Base-by-base conservation (phyloP, 2,113 vertebrate genomes). In the Eulemur rufifrons region DNA sequence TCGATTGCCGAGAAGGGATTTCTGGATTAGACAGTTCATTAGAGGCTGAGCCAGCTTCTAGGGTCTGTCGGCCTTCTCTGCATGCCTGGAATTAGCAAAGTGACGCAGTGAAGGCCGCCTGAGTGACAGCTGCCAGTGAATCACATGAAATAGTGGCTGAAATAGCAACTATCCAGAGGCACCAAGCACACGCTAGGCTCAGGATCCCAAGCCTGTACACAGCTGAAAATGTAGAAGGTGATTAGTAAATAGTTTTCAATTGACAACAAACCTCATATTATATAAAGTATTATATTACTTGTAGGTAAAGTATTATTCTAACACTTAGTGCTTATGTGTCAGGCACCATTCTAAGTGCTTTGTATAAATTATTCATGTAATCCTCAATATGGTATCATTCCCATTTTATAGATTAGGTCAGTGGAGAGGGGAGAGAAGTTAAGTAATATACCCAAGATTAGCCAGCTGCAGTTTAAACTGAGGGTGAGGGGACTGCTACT, bases 11-110 rank as follows among this genome's bases (percentile, higher is more conserved):
- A 89, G 94, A 91, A 94, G 89, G 86, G 47, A 91, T 97, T 97
- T 97, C 73, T 91, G 89, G 82, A 94, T 95, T 82, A 94, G 86
- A 86, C 82, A 63, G 91, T 93, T 95, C 78, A 97, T 78, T 91
- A 94, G 82, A 29, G 52, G 77, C 89, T 73, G 66, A 91, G 59
- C 52, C 82, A 66, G 82, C 77, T 73, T 89, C 12, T 11, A 68
- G 84, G 78, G 54, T 82, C 83, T 90, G 74, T 52, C 9, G 1
- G 59, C 71, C 71, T 90, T 80, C 89, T 90, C 66, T 77, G 27
- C 37, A 34, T 2, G 52, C 47, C 91, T 94, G 56, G 32, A 66
- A n/a, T 93, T 69, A 77, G 89, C 45, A 69, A 50, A 83, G 86
- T 47, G 82, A 82, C 34, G 45, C 27, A 5, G 59, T 7, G 37